Conservation (phyloP, 2,888 invertebrate genomes). For the Clistopyga incitator region DNA sequence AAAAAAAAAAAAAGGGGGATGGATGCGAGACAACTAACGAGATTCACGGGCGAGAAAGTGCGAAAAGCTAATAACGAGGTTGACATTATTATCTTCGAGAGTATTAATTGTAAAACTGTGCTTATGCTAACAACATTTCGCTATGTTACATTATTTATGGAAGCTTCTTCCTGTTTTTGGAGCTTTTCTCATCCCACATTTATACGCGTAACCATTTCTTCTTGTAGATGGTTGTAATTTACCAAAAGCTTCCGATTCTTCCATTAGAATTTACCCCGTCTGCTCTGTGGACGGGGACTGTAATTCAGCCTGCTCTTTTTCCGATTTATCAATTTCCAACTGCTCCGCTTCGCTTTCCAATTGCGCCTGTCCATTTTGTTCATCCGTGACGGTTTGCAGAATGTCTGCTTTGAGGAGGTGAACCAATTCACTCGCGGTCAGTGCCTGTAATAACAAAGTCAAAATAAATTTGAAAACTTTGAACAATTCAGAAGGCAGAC, state of each 20-base stretch:
- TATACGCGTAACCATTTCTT: not conserved
- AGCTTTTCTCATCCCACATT: not conserved
- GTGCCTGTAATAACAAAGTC: slow-evolving; percentile 78
- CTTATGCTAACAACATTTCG: not conserved
- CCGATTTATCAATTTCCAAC: slow-evolving; percentile 8
- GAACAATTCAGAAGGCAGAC: too few species aligned
- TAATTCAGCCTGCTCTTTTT: slow-evolving; percentile 1
- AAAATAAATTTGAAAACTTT: not conserved
- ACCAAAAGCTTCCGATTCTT: not conserved
- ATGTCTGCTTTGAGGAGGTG: slow-evolving; percentile 85
- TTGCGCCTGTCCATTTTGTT: slow-evolving; percentile 70
- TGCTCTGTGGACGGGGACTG: not conserved
- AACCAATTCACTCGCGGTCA: slow-evolving; percentile 84
- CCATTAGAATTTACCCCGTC: not conserved
- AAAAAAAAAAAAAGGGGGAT: too few species aligned
- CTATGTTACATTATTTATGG: not conserved
- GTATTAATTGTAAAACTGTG: not conserved
- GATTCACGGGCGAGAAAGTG: not conserved
- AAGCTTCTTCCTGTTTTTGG: not conserved
- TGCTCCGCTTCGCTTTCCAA: slow-evolving; percentile 13
- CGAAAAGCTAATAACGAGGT: too few species aligned
- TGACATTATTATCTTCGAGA: not conserved
- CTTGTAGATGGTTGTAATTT: not conserved
- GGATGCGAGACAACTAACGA: too few species aligned
- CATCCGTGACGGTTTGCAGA: slow-evolving; percentile 79